Evolutionary conservation across 2,113 vertebrate genomes (phyloP).

Genomic region (Sylvilagus bachmani): DNA sequence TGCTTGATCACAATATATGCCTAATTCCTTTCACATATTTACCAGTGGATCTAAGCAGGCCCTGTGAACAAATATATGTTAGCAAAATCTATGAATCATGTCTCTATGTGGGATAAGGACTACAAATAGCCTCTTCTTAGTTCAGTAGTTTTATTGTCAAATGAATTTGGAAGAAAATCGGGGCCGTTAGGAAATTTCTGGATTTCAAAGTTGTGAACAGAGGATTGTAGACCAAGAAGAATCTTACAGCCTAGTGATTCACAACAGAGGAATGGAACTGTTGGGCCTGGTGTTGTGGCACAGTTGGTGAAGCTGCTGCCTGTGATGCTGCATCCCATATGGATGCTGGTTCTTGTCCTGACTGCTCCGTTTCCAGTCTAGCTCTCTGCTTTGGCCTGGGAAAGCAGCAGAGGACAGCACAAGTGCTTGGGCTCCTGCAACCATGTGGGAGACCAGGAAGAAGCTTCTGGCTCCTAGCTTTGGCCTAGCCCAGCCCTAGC

Average conservation of each 20-base stretch:
- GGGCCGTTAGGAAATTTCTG: neutral
- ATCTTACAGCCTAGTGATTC: neutral
- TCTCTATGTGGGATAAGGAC: neutral
- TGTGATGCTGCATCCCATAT: too few relatives aligned
- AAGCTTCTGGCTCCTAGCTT: too few relatives aligned
- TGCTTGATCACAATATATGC: neutral
- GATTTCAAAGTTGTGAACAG: slow-evolving; percentile 19
- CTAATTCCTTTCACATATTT: neutral
- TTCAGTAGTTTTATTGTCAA: slow-evolving; percentile 47
- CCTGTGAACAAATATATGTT: neutral
- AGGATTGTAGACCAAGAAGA: neutral
- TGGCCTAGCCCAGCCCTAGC: too few relatives aligned
- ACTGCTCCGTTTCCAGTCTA: too few relatives aligned
- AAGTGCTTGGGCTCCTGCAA: too few relatives aligned
- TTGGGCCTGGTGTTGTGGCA: too few relatives aligned
- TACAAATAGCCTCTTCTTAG: neutral
- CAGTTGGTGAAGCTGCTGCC: too few relatives aligned
- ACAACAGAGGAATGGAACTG: neutral
- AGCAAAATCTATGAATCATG: neutral
- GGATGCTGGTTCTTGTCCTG: too few relatives aligned
- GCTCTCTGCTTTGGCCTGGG: too few relatives aligned
- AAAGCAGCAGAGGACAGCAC: too few relatives aligned
- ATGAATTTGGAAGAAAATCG: neutral
- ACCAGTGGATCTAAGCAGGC: neutral
- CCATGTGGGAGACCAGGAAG: too few relatives aligned